These are phyloP conservation scores for Aphis craccivora DNA, from an alignment of 1,140 invertebrate species.

Conservation along the genomic window DNA sequence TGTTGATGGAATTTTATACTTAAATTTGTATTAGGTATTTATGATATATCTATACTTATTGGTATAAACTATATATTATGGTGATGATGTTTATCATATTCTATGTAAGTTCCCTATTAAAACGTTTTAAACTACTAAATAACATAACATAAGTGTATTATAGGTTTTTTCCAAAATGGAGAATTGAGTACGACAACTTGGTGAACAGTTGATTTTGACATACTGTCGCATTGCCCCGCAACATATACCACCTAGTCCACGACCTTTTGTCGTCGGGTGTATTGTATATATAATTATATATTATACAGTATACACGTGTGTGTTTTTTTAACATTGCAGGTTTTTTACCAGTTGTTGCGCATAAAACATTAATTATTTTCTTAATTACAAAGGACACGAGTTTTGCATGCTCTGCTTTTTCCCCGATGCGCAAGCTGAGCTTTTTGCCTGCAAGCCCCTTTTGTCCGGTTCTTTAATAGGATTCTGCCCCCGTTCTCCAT, in stretches of 20 bases:
- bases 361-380: constrained; percentile 58
- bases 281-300: not conserved
- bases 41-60: too few species aligned
- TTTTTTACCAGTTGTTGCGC: constrained; percentile 38
- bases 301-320: not conserved
- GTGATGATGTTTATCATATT: too few species aligned
- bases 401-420: constrained; percentile 47
- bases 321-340: constrained; percentile 9
- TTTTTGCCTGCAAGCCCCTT: constrained; percentile 35
- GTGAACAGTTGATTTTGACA: constrained; percentile 1
- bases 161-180: not conserved
- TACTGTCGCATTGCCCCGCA: not conserved
- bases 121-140: not conserved
- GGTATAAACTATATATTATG: too few species aligned
- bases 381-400: constrained; percentile 57
- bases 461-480: constrained; percentile 54
- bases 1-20: not conserved
- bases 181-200: not conserved
- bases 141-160: not conserved
- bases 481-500: not conserved
- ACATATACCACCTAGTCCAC: not conserved
- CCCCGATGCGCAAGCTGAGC: not conserved
- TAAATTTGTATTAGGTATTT: not conserved
- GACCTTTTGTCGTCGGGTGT: not conserved
- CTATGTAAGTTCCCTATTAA: not conserved